A percentile compares a stretch with the other conserved stretches of the same genome.
These are phyloP conservation scores for Mimas tiliae DNA, from an alignment of 2,888 invertebrate species.

Conservation along the genomic window DNA sequence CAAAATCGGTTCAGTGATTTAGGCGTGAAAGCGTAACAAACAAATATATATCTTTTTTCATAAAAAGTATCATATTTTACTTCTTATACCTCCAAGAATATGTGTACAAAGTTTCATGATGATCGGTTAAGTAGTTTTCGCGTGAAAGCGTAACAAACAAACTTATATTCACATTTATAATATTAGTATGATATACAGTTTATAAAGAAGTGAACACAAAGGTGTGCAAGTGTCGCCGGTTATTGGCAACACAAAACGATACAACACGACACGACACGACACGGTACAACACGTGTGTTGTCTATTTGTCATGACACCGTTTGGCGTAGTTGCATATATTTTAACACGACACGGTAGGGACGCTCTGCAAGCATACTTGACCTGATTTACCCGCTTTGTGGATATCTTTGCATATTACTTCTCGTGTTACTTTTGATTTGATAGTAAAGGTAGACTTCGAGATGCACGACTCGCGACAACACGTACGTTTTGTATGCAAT, in stretches of 20 bases:
- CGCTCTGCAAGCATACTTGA: neutral
- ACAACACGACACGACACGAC: slow-evolving; percentile 1
- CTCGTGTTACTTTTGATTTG: neutral
- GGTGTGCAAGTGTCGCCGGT: too few species aligned
- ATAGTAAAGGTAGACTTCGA: neutral
- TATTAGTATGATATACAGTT: neutral
- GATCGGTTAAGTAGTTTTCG: too few species aligned
- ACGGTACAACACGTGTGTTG: neutral
- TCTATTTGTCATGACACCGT: slow-evolving; percentile 49
- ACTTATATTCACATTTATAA: too few species aligned
- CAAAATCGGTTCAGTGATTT: too few species aligned
- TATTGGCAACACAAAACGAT: neutral
- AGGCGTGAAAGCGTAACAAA: too few species aligned
- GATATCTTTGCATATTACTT: neutral
- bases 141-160: too few species aligned
- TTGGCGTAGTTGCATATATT: slow-evolving; percentile 51
- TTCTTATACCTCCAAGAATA: too few species aligned
- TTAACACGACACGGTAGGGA: slow-evolving; percentile 29
- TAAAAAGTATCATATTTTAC: too few species aligned
- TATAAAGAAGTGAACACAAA: neutral
- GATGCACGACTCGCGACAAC: neutral
- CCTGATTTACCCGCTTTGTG: slow-evolving; percentile 7
- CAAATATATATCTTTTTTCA: too few species aligned
- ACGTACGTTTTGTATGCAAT: too few species aligned
- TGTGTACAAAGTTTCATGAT: too few species aligned